Base-by-base conservation (phyloP, 2,797 vertebrate genomes). In the Sebastes umbrosus region DNA sequence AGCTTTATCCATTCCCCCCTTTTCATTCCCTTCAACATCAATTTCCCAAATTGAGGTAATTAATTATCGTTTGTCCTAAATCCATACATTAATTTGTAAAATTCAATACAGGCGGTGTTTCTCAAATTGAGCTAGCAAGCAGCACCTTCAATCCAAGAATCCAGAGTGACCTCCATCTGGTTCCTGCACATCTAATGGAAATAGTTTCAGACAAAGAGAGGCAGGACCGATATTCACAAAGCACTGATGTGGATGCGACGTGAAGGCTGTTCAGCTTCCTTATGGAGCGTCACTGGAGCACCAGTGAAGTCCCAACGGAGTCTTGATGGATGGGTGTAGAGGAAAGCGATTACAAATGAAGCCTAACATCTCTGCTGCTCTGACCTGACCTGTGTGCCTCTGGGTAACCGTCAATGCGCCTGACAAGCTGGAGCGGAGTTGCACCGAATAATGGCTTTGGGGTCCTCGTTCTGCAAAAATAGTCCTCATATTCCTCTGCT, bases 281-380 rank as follows among this genome's bases (percentile, higher is more conserved):
- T n/a, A 25, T 46, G 69, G 75, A 80, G 50, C 64, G 27, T 81
- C 74, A 80, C 64, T 69, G 63, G 57, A 73, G 84, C 27, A 3
- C 67, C 57, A 81, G 76, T 62, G 36, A 77, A 67, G 68, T 87
- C 85, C 73, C 83, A 29, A 29, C 2, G 50, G 79, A 82, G 22
- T 59, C 69, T 20, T 75, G 81, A 90, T 86, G 78, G 86, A 85
- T 84, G 74, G 43, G 63, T 73, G 79, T 65, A 65, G 34, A 82
- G 62, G 74, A 82, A 84, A 75, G 22, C 4, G 24, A 85, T 80
- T 88, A 87, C 77, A 91, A 84, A 92, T 88, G 77, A 87, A 90
- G 68, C 66, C 77, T 74, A 77, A 73, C 25, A 39, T 87, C 46
- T 74, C 58, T 77, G 34, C 73, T 77, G 80, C 59, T 62, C 70